Percentiles rank a stretch among this genome's conserved stretches.
Conservation (phyloP, 2,797 vertebrate species). For the Rhynchonycteris naso region DNA sequence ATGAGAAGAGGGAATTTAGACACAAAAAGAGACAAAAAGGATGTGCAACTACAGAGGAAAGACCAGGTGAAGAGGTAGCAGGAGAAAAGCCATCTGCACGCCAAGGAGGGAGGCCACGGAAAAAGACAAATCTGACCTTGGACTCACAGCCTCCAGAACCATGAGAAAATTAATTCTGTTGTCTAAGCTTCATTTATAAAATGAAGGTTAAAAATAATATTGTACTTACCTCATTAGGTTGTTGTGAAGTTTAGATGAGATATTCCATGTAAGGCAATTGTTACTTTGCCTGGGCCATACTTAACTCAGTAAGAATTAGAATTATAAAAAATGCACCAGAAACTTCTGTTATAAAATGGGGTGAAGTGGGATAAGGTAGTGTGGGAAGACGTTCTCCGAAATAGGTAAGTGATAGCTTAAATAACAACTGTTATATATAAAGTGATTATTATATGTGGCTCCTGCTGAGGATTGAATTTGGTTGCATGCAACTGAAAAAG, state of each 20-base stretch:
- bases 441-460: neutral
- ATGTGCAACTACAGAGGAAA: neutral
- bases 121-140: neutral
- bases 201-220: neutral
- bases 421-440: neutral
- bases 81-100: neutral
- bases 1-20: neutral
- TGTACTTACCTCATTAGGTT: neutral
- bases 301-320: neutral
- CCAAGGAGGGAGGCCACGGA: neutral
- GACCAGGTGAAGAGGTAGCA: neutral
- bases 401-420: neutral
- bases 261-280: neutral
- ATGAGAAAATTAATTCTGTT: neutral
- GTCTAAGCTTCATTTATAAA: neutral
- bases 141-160: neutral
- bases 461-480: neutral
- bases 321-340: neutral
- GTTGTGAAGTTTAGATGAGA: neutral
- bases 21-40: neutral
- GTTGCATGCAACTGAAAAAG: neutral
- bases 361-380: rapidly evolving
- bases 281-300: neutral
- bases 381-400: neutral
- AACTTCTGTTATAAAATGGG: neutral